phyloP scores from a whole-genome alignment of 2,113 vertebrate species.

The Amblyopsis rosae region DNA sequence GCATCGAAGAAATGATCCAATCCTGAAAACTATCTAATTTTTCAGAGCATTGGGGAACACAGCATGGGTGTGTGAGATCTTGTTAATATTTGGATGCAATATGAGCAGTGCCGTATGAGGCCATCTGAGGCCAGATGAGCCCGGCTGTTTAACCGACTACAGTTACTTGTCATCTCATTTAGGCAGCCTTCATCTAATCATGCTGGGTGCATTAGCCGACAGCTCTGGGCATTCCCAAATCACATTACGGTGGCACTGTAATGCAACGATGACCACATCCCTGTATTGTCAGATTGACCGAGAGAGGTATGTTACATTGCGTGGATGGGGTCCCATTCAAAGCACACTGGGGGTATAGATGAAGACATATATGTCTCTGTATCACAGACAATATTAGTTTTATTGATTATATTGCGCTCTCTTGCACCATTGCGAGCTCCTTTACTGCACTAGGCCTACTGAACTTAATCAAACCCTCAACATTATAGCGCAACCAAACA shows the following conservation, averaged over 20 bases:
- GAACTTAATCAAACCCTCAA: no score
- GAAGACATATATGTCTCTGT: no score
- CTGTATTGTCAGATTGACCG: background rate
- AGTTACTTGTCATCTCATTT: background rate
- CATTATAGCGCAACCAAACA: no score
- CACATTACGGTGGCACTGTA: slow-evolving; percentile 1
- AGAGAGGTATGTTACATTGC: background rate
- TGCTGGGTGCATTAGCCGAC: background rate
- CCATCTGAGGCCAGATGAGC: slow-evolving; percentile 1
- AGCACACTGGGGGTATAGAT: no score
- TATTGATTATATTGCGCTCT: no score
- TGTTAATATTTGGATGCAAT: background rate
- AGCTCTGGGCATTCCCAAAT: slow-evolving; percentile 16
- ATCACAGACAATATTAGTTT: no score
- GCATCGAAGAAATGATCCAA: no score
- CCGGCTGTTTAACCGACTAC: background rate
- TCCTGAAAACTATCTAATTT: no score
- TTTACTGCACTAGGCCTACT: no score
- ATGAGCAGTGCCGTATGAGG: background rate
- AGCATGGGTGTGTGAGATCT: no score
- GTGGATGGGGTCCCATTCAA: background rate
- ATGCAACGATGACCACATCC: slow-evolving; percentile 8
- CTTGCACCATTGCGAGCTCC: no score
- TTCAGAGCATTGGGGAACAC: no score
- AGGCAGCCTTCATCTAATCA: slow-evolving; percentile 1